Conservation (phyloP, 1,140 invertebrate genomes). For the Pissodes strobi region DNA sequence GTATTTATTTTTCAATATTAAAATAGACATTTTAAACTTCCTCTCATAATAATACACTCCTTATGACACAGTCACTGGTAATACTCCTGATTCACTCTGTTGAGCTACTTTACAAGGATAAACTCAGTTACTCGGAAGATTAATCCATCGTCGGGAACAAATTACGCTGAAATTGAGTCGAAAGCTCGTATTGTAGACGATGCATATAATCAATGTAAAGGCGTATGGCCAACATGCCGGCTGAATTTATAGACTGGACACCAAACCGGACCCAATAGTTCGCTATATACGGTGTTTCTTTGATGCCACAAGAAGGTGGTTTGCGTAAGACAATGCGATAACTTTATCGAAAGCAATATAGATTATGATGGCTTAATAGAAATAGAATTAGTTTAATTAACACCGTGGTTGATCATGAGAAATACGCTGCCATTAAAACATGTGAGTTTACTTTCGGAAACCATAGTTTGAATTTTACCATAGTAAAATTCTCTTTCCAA, state of each 20-base stretch:
- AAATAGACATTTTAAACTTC: no score
- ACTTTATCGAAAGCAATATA: background rate
- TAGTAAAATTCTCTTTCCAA: no score
- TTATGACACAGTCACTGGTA: no score
- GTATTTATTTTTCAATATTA: no score
- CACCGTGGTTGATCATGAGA: no score
- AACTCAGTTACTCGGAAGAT: background rate
- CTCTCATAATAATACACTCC: no score
- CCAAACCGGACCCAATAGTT: background rate
- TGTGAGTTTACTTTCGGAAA: no score
- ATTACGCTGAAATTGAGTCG: conserved; percentile 28
- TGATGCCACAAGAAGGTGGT: background rate
- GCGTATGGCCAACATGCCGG: conserved; percentile 48
- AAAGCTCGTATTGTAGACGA: conserved; percentile 37
- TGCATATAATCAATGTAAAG: conserved; percentile 52
- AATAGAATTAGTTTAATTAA: no score
- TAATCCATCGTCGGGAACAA: conserved; percentile 19
- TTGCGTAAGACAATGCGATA: background rate
- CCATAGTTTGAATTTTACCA: no score
- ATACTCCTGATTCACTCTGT: no score
- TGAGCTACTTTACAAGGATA: no score
- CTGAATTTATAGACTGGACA: conserved; percentile 50
- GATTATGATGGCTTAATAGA: background rate
- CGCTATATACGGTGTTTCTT: conserved; percentile 17
- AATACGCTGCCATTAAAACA: no score